Evolutionary conservation across 2,113 vertebrate genomes (phyloP).

Genomic region (Erpornis zantholeuca): DNA sequence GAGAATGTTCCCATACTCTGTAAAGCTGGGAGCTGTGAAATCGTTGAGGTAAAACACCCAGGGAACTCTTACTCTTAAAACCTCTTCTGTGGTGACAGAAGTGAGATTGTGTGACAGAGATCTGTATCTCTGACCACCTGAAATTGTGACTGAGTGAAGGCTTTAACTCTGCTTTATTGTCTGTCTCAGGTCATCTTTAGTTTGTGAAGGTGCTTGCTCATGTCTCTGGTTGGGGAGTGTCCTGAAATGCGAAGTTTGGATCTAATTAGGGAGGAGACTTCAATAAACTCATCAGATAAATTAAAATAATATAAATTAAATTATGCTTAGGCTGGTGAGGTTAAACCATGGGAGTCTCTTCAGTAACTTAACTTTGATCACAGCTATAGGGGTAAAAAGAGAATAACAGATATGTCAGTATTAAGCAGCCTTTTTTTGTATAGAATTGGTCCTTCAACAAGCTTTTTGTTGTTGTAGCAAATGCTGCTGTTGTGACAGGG

Average conservation of each 20-base stretch:
- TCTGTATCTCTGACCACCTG: neutral
- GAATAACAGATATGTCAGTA: neutral
- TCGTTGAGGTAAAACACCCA: neutral
- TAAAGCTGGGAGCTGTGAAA: neutral
- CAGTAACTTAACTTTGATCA: neutral
- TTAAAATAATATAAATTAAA: neutral
- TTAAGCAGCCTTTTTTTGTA: neutral
- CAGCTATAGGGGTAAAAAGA: neutral
- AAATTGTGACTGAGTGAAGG: neutral
- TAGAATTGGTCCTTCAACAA: neutral
- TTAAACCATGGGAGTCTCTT: rapidly evolving
- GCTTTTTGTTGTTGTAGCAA: neutral
- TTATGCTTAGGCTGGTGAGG: neutral
- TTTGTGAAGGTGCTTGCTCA: neutral
- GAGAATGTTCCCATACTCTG: rapidly evolving
- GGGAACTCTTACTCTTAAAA: neutral
- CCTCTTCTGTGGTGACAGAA: neutral
- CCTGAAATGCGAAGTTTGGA: neutral
- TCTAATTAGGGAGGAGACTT: neutral
- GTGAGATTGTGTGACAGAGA: neutral
- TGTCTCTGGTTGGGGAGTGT: neutral
- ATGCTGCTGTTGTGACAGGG: neutral
- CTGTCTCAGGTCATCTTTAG: neutral
- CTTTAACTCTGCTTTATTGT: neutral
- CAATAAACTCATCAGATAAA: neutral